These are phyloP conservation scores for Cyaniris semiargus DNA, from an alignment of 2,888 invertebrate genomes.

Conservation along the genomic window DNA sequence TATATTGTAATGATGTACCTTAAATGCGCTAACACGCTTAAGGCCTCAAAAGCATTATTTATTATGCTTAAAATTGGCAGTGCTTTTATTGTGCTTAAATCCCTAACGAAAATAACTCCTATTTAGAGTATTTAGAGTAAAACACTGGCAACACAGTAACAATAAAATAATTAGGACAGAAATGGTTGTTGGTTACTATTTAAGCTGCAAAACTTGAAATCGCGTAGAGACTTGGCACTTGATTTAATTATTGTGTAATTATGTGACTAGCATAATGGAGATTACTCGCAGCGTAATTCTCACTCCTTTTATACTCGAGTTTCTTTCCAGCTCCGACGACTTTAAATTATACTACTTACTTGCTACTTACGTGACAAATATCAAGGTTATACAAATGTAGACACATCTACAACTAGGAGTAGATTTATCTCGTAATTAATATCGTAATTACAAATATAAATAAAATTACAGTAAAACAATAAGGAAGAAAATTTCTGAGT, in stretches of 20 bases:
- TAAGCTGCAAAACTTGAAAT: constrained; percentile 11
- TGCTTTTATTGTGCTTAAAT: not conserved
- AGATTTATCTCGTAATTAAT: not conserved
- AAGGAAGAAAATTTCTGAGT: too few species aligned
- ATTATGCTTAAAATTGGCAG: too few species aligned
- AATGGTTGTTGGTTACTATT: not conserved
- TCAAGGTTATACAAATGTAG: not conserved
- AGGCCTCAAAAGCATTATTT: too few species aligned
- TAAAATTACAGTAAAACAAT: too few species aligned
- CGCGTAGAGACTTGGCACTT: constrained; percentile 22
- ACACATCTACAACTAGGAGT: not conserved
- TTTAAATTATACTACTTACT: constrained; percentile 3
- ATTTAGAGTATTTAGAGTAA: not conserved
- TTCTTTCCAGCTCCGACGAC: not conserved
- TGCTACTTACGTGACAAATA: not conserved
- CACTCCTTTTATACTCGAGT: constrained; percentile 1
- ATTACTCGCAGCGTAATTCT: not conserved
- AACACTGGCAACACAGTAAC: constrained; percentile 1
- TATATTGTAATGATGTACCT: too few species aligned
- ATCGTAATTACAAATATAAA: too few species aligned
- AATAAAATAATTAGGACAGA: constrained; percentile 20
- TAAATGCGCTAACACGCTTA: too few species aligned
- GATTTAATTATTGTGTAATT: constrained; percentile 26
- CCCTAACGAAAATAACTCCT: not conserved
- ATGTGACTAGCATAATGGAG: constrained; percentile 25